Percentiles rank a stretch among this genome's conserved stretches.
phyloP scores from a whole-genome alignment of 2,113 vertebrate species.

The Elachura formosa region DNA sequence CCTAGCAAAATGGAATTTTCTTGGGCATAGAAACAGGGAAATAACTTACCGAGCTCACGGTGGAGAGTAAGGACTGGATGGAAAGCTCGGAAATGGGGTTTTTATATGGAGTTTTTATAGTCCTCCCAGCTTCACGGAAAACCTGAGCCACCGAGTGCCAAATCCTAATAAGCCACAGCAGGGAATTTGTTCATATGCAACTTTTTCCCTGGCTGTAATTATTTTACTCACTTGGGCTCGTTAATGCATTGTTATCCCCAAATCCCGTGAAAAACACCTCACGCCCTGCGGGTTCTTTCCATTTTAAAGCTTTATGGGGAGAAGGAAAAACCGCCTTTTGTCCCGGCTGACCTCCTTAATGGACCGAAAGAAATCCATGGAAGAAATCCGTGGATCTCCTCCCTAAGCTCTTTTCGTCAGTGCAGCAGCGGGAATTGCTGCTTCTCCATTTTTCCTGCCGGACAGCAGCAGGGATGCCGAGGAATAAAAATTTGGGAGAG shows the following conservation, averaged over 20 bases:
- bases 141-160: background rate
- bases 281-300: background rate
- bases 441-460: background rate
- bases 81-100: background rate
- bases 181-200: background rate
- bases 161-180: background rate
- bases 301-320: background rate
- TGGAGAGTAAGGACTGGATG: background rate
- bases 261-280: background rate
- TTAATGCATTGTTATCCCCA: background rate
- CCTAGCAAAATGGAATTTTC: background rate
- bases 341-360: background rate
- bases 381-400: no score
- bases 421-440: accelerated
- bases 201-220: background rate
- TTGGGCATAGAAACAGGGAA: background rate
- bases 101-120: conserved; percentile 11
- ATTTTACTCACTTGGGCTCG: background rate
- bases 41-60: conserved; percentile 20
- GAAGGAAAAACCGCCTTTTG: background rate
- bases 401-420: background rate
- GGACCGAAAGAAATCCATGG: background rate
- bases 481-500: background rate
- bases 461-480: background rate
- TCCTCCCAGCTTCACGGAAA: background rate